Conservation (phyloP, 2,797 vertebrate species). For the Neopelma chrysocephalum region DNA sequence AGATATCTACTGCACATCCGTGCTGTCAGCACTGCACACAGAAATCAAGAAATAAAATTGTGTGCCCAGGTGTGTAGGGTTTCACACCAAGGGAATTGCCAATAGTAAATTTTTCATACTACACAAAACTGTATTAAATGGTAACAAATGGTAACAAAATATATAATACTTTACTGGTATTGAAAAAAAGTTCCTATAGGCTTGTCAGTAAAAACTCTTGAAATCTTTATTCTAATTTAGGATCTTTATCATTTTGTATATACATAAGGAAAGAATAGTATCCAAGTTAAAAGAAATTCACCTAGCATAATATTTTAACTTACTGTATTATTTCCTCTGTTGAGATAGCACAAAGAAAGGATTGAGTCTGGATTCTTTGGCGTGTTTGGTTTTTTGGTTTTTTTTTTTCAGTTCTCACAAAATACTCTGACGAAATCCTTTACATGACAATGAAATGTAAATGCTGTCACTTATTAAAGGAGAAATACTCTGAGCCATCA, state of each 20-base stretch:
- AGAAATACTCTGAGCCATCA: background rate
- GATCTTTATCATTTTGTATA: background rate
- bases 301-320: background rate
- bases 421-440: background rate
- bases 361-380: background rate
- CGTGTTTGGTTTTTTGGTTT: accelerated
- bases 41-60: background rate
- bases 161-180: background rate
- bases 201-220: background rate
- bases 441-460: slow-evolving; percentile 1
- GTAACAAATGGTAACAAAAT: background rate
- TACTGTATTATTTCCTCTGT: background rate
- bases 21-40: background rate
- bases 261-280: background rate
- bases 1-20: background rate
- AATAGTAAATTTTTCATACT: background rate
- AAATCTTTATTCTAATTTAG: background rate
- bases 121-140: background rate
- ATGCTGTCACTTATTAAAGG: background rate
- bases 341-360: background rate
- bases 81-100: background rate
- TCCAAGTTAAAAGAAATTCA: background rate
- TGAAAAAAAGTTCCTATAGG: background rate
- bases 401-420: background rate
- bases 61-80: background rate